Base-by-base conservation (phyloP, 2,797 vertebrate species). In the Eidolon dupreanum region DNA sequence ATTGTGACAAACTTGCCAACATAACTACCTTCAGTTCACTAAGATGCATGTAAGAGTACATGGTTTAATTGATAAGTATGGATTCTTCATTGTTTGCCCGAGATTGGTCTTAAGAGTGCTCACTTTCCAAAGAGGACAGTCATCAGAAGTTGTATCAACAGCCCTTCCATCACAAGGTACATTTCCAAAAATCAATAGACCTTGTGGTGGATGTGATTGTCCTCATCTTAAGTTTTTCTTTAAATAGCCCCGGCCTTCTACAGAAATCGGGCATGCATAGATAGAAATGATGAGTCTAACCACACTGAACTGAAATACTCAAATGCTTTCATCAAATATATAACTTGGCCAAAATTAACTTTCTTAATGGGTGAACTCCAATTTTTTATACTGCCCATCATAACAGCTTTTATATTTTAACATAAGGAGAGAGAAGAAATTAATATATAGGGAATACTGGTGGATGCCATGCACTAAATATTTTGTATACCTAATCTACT, bases 391-490 rank as follows among this genome's bases (percentile, higher is more conserved):
- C 2, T 78, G 26, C 19, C 33, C 17, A 65, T 84, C 59, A 51
- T 63, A 87, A 77, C 12, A 71, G 71, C 28, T 46, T 93, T 73
- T 41, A 70, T 70, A 79, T 94, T 55, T 95, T 96, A 90, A 82
- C 3, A 77, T 51, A 9, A 68, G 10, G 2, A 59, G 10, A 92
- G 22, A 89, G 13, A 28, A 46, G 17, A 83, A 82, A 61, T 26
- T 61, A 79, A 57, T 49, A 75, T 59, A 24, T 43, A 78, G 3
- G 17, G 11, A 86, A 82, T 61, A 63, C 24, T 82, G 73, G 49
- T 73, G 12, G 24, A 70, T 73, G 19, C 24, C 53, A n/a, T 51
- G 2, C 13, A 65, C 20, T 63, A 88, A 96, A 85, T 81, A 89
- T 91, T 87, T 78, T 81, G 16, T 68, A 78, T 73, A 75, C 7